Percentiles rank a stretch among this genome's conserved stretches.
phyloP scores from a whole-genome alignment of 2,797 vertebrate species.

The Neostethus bicornis region DNA sequence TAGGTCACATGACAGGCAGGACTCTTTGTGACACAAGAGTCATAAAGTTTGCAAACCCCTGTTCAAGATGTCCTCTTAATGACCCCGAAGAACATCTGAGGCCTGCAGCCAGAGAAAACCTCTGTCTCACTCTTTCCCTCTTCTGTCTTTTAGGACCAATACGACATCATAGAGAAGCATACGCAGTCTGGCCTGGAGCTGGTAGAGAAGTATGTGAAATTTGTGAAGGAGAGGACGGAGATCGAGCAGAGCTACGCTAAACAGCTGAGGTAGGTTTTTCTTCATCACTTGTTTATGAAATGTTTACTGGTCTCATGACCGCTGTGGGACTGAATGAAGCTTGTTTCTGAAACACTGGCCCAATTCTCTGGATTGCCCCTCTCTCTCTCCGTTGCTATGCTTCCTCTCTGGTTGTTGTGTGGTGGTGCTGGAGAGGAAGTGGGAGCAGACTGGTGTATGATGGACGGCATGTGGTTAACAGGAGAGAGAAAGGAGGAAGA shows the following conservation, averaged over 20 bases:
- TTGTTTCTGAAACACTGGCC: slow-evolving; percentile 72
- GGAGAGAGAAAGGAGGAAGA: slow-evolving; percentile 67
- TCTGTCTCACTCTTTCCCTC: slow-evolving; percentile 46
- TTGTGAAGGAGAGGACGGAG: slow-evolving; percentile 90
- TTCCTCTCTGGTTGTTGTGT: slow-evolving; percentile 56
- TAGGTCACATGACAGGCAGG: no score
- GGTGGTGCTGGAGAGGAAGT: slow-evolving; percentile 79
- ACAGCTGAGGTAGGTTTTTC: slow-evolving; percentile 83
- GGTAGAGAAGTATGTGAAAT: slow-evolving; percentile 92
- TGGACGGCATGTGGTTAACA: slow-evolving; percentile 75
- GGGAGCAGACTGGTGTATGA: slow-evolving; percentile 82
- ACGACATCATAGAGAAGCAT: slow-evolving; percentile 89
- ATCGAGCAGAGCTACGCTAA: slow-evolving; percentile 91
- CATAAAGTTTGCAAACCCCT: no score
- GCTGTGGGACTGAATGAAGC: slow-evolving; percentile 70
- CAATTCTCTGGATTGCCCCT: slow-evolving; percentile 67
- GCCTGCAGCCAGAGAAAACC: no score
- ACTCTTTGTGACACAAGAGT: no score
- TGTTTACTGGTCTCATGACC: slow-evolving; percentile 75
- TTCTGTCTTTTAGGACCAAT: slow-evolving; percentile 83
- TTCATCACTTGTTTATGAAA: slow-evolving; percentile 64
- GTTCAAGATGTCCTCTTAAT: no score
- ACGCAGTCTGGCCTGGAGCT: slow-evolving; percentile 91
- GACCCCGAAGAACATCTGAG: no score
- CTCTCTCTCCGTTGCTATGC: slow-evolving; percentile 16